Base-by-base conservation (phyloP, 2,888 invertebrate species). In the Tipula unca region DNA sequence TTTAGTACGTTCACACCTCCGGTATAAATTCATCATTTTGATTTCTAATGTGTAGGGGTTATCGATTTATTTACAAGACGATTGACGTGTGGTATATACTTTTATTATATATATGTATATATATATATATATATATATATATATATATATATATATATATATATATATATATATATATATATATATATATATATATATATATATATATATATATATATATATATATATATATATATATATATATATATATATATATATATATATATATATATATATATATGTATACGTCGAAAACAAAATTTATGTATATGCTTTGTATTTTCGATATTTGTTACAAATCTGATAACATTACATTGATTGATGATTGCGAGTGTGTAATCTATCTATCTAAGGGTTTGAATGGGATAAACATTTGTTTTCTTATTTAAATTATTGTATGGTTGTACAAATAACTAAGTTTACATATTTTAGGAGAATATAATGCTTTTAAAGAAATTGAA, bases 311-410 rank as follows among this genome's bases (percentile, higher is more conserved):
- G 69, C 69, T 69, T 69, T 69, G 69, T 69, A 69, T 17, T 3
- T 54, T n/a, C 17, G 48, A 13, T 54, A n/a, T 25, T 25, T 69
- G 2, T 69, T 25, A 69, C 69, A 69, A 69, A 69, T 69, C 69
- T 69, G 69, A 69, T 69, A 69, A 69, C 69, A 69, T 69, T 69
- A 69, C 69, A 69, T 69, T 69, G 69, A 69, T 69, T 69, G 69
- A 69, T 69, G 69, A 69, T 25, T 69, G 20, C 20, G 25, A 69
- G 25, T 69, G 69, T 25, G 25, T 69, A 69, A 20, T 25, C 25
- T 25, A 69, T 69, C 20, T 69, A 20, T 48, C 69, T 8, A 69
- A 69, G 25, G 69, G 25, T 69, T 25, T 69, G 25, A 25, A 25
- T 69, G 6, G 5, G 25, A 25, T 69, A 25, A 10, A 69, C 25